phyloP scores from a whole-genome alignment of 2,113 vertebrate genomes.

The Xenus cinereus region DNA sequence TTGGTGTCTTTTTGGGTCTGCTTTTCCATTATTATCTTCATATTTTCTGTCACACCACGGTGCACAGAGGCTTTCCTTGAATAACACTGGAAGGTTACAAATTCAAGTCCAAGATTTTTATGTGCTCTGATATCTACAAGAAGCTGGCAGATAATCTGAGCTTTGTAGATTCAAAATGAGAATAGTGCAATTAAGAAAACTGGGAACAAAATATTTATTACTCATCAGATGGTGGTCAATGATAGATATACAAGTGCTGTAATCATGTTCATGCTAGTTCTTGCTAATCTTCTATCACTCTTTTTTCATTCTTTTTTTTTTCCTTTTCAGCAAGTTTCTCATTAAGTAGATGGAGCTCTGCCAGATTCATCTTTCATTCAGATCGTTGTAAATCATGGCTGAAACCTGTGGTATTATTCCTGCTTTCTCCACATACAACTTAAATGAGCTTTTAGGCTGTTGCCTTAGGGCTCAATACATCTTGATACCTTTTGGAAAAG shows the following conservation, averaged over 20 bases:
- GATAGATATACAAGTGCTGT: not conserved
- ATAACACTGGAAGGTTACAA: not conserved
- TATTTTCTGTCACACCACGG: not conserved
- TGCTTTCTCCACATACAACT: not conserved
- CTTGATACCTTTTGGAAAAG: constrained; percentile 16
- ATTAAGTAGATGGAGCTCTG: constrained; percentile 42
- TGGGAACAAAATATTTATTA: not conserved
- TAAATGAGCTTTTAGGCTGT: not conserved
- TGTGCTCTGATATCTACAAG: not conserved
- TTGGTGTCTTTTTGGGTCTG: not conserved
- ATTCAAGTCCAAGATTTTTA: not conserved
- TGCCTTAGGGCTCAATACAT: constrained; percentile 9
- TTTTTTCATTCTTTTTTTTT: not conserved
- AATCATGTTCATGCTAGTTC: constrained; percentile 7
- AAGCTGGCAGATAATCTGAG: not conserved
- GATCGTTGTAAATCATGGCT: constrained; percentile 16
- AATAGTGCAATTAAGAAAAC: not conserved
- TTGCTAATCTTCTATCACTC: constrained; percentile 12
- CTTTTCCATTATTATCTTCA: not conserved
- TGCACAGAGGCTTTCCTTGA: not conserved
- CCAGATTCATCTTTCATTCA: constrained; percentile 47
- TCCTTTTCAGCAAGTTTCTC: constrained; percentile 16
- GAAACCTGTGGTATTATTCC: constrained; percentile 30
- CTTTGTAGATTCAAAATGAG: not conserved
- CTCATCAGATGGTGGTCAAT: constrained; percentile 11